These are phyloP conservation scores for Phocoena phocoena DNA, from an alignment of 2,113 vertebrate species.

Conservation along the genomic window DNA sequence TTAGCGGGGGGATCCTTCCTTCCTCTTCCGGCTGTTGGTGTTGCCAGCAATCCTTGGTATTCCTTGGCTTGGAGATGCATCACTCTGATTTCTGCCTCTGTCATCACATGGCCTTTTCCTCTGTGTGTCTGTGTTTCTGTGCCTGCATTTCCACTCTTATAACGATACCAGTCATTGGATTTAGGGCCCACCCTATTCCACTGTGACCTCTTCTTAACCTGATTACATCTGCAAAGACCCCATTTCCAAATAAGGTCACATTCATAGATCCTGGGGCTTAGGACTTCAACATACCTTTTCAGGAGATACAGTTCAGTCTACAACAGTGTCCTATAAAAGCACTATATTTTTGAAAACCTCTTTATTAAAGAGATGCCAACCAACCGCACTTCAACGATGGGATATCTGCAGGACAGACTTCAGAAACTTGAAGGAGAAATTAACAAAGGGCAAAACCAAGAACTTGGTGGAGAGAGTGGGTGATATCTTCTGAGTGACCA, in stretches of 20 bases:
- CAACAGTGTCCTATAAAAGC: not conserved
- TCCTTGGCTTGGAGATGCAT: not conserved
- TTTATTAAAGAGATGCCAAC: not conserved
- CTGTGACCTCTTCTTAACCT: not conserved
- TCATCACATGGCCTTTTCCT: not conserved
- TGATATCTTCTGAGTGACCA: not conserved
- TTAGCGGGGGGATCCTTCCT: not conserved
- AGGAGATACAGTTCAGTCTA: not conserved
- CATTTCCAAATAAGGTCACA: not conserved
- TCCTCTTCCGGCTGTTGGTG: not conserved
- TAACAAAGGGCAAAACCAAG: not conserved
- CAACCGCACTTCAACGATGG: not conserved
- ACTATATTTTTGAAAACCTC: not conserved
- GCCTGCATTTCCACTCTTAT: not conserved
- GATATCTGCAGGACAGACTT: not conserved
- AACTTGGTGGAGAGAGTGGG: not conserved
- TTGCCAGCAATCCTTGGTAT: not conserved
- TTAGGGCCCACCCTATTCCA: not conserved
- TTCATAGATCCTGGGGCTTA: not conserved
- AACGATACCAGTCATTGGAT: not conserved
- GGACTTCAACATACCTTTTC: not conserved
- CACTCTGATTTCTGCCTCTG: not conserved
- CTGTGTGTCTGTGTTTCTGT: not conserved
- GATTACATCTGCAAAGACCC: not conserved
- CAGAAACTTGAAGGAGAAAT: not conserved